phyloP scores from a whole-genome alignment of 2,888 invertebrate genomes.

The Agrotis segetum region DNA sequence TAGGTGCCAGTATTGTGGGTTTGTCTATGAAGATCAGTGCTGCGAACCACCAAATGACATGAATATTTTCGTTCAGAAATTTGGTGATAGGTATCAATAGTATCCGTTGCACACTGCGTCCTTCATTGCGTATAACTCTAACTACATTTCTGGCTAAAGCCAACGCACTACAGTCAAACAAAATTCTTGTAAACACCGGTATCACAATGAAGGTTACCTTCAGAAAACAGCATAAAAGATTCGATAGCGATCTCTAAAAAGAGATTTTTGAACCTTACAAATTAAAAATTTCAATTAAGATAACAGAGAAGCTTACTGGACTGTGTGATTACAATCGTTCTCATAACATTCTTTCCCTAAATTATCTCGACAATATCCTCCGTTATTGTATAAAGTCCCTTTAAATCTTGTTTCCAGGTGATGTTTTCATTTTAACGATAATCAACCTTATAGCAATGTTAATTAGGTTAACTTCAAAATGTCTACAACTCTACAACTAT shows the following conservation, averaged over 20 bases:
- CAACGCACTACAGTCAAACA: too few relatives aligned
- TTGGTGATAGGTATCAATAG: too few relatives aligned
- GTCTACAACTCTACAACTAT: too few relatives aligned
- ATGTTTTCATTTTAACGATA: background rate
- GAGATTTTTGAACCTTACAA: background rate
- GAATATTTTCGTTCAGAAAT: too few relatives aligned
- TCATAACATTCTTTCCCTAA: constrained; percentile 18
- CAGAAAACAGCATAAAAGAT: background rate
- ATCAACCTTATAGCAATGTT: background rate
- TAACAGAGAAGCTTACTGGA: constrained; percentile 26
- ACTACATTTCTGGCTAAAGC: too few relatives aligned
- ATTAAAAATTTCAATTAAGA: constrained; percentile 39
- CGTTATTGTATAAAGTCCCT: constrained; percentile 13
- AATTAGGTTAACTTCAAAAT: background rate
- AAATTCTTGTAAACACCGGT: background rate
- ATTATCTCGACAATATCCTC: constrained; percentile 38
- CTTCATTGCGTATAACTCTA: too few relatives aligned
- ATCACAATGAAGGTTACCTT: too few relatives aligned
- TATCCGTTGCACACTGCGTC: too few relatives aligned
- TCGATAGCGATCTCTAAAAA: background rate
- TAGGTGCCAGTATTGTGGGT: too few relatives aligned
- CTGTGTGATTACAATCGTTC: constrained; percentile 34
- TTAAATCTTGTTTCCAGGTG: background rate
- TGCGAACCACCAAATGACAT: too few relatives aligned
- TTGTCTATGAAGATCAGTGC: too few relatives aligned